These are phyloP conservation scores for Coregonus ussuriensis DNA, from an alignment of 2,797 vertebrate species.

Conservation along the genomic window DNA sequence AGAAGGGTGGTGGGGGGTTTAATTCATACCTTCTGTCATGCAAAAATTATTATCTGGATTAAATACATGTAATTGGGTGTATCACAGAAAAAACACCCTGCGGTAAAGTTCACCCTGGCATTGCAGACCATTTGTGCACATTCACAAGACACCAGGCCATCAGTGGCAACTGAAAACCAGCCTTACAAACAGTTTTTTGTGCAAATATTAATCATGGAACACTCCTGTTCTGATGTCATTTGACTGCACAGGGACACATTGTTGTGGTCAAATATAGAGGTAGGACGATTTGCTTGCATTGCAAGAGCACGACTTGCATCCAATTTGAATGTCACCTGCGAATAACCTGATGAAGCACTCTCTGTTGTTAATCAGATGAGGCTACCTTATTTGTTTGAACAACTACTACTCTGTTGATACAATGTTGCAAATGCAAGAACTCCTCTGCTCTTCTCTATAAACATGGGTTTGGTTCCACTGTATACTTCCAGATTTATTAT, in stretches of 20 bases:
- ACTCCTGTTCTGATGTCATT: neutral
- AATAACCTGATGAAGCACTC: constrained; percentile 12
- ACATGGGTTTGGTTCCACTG: too few species aligned
- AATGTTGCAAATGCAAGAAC: neutral
- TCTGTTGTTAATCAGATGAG: constrained; percentile 13
- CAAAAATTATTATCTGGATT: neutral
- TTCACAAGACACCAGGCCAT: neutral
- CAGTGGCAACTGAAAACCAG: too few species aligned
- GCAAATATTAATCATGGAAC: neutral
- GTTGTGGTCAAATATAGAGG: neutral
- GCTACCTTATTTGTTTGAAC: neutral
- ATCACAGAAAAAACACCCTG: neutral
- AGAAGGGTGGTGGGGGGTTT: neutral
- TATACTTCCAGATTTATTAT: neutral
- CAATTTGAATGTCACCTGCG: constrained; percentile 56
- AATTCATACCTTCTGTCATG: neutral
- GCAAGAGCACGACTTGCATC: constrained; percentile 58
- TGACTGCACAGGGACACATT: constrained; percentile 1
- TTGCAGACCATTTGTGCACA: neutral
- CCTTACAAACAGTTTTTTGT: too few species aligned
- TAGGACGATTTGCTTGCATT: constrained; percentile 65
- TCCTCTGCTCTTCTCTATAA: neutral
- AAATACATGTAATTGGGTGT: neutral
- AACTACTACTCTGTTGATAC: neutral
- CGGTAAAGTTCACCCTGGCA: neutral